Evolutionary conservation across 1,140 invertebrate species (phyloP), one percentile per base, ranked within the genome.

Genomic region (Acyrthosiphon pisum): DNA sequence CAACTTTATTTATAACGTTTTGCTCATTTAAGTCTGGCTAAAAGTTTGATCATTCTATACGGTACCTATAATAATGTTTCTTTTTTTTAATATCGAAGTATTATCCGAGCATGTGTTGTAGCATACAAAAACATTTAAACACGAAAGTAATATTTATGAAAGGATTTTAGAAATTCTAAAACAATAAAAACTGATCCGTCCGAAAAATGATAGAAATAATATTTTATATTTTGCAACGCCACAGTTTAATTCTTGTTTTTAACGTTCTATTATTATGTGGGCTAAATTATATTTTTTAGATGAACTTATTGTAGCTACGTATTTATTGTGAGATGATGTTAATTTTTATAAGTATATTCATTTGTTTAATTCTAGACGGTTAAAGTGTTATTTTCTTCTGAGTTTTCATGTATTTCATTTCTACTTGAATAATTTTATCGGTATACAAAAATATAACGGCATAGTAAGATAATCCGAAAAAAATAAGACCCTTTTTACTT

Each of bases 1-100:
- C 68, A 92, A 92, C 90, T 92, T 84, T 84, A 84, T 81, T 91
- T 91, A 81, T 23, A 76, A 20, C 26, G 14, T 81, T 91, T 81
- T 91, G 18, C 35, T 76, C 41, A 35, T 92, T 92, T 92, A 92
- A 83, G 91, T 44, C 22, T 23, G 35, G 22, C 89, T 46, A 56
- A 90, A 53, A 60, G 46, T 90, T 90, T 56, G 37, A n/a, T 90
- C 23, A 35, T 56, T 60, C 18, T 26, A 89, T 50, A 41, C 22
- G 35, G 46, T 60, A 76, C 60, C 60, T 76, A 53, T 68, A 56
- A 90, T 90, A 60, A 90, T 26, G 22, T 90, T 53, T 44, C 23
- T 26, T 90, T 89, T 89, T 50, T 76, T 89, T 86, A 86, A 46
- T 86, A 30, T 44, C 26, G 84, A 44, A 86, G 26, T 86, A 30